phyloP scores from a whole-genome alignment of 2,888 invertebrate species.

The Cataglyphis cursor region DNA sequence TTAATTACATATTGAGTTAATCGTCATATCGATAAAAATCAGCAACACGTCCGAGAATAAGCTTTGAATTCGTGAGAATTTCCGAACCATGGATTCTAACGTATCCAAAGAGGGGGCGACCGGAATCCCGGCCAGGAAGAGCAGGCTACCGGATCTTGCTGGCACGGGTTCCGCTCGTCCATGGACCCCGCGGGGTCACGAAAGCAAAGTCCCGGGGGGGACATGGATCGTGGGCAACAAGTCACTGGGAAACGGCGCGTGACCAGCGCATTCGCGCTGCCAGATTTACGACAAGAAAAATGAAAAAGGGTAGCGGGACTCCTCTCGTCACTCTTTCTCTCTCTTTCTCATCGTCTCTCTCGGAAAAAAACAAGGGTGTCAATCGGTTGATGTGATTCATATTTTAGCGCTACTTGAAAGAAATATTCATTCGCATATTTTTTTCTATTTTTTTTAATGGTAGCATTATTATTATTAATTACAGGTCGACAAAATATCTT shows the following conservation, averaged over 20 bases:
- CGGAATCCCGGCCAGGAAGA: conserved; percentile 63
- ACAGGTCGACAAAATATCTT: too few relatives aligned
- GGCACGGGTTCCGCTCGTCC: conserved; percentile 66
- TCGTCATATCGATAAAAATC: conserved; percentile 4
- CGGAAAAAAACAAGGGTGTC: not conserved
- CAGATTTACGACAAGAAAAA: conserved; percentile 73
- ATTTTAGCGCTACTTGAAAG: not conserved
- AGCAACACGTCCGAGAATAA: not conserved
- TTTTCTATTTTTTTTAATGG: not conserved
- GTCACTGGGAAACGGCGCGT: conserved; percentile 79
- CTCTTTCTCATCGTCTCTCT: not conserved
- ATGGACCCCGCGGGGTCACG: conserved; percentile 59
- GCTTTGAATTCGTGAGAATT: conserved; percentile 39
- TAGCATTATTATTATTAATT: not conserved
- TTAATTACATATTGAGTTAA: not conserved
- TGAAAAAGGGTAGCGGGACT: conserved; percentile 52
- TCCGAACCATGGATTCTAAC: conserved; percentile 15
- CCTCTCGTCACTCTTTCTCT: not conserved
- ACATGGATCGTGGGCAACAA: conserved; percentile 78
- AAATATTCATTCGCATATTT: conserved; percentile 1
- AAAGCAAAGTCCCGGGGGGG: conserved; percentile 68
- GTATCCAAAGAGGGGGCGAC: conserved; percentile 6
- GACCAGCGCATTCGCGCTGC: conserved; percentile 69
- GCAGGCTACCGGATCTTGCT: conserved; percentile 70
- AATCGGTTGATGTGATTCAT: conserved; percentile 9